A percentile compares a stretch with the other conserved stretches of the same genome.
phyloP scores from a whole-genome alignment of 2,113 vertebrate genomes.

The Colaptes auratus region DNA sequence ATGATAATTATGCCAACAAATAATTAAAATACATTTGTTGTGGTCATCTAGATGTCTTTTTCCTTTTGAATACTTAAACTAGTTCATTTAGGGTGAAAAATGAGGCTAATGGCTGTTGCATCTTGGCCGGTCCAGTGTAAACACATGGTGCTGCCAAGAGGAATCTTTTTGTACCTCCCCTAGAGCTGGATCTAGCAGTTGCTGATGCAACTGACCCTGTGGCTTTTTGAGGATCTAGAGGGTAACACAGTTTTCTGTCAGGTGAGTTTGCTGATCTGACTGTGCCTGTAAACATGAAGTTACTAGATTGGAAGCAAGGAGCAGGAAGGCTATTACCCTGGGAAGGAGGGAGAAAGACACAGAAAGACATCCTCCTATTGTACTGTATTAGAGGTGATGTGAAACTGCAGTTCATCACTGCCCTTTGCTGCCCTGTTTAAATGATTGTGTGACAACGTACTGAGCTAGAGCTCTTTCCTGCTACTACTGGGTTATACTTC shows the following conservation, averaged over 20 bases:
- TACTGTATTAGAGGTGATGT: not conserved
- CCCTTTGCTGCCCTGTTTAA: not conserved
- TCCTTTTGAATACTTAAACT: not conserved
- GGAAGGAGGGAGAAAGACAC: not conserved
- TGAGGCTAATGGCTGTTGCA: not conserved
- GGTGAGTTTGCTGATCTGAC: not conserved
- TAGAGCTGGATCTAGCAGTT: not conserved
- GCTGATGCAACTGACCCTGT: not conserved
- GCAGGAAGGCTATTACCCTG: not conserved
- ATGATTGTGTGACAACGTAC: rapidly evolving
- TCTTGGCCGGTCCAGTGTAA: not conserved
- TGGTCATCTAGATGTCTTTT: not conserved
- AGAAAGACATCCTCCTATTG: not conserved
- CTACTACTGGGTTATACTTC: not conserved
- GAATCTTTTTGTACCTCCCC: not conserved
- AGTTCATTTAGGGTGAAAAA: not conserved
- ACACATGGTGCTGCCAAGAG: not conserved
- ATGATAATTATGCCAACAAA: not conserved
- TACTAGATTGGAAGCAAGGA: not conserved
- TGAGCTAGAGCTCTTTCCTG: not conserved
- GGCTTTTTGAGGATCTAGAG: not conserved
- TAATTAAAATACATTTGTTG: not conserved
- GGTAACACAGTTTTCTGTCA: not conserved
- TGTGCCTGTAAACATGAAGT: not conserved
- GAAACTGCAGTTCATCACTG: rapidly evolving